phyloP scores from a whole-genome alignment of 2,797 vertebrate species.

The Xiphophorus birchmanni region DNA sequence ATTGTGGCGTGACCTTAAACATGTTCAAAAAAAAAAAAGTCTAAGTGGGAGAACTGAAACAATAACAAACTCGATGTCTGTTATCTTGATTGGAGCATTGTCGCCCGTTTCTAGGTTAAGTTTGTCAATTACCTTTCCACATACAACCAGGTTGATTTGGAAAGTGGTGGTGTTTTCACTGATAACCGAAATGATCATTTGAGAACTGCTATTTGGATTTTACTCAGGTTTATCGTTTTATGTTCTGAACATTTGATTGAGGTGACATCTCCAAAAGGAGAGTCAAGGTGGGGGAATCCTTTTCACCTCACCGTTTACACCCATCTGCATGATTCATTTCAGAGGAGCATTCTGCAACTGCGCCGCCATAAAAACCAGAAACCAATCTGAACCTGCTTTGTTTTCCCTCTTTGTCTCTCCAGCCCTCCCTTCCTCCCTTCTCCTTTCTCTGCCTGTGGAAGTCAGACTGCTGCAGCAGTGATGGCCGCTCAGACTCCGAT shows the following conservation, averaged over 20 bases:
- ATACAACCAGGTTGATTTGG: not conserved
- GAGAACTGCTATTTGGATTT: not conserved
- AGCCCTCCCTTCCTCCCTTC: not conserved
- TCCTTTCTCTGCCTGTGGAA: conserved; percentile 33
- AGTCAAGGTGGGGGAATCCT: not conserved
- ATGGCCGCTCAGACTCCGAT: conserved; percentile 25
- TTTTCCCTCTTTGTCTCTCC: conserved; percentile 47
- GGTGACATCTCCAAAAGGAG: not conserved
- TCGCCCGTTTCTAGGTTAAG: not conserved
- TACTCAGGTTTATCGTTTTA: not conserved
- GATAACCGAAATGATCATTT: not conserved
- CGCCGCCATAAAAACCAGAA: conserved; percentile 1
- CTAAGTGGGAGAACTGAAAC: not conserved
- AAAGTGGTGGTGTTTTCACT: not conserved
- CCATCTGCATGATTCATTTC: conserved; percentile 17
- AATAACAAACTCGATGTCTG: not conserved
- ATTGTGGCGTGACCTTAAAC: not conserved
- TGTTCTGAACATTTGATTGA: not conserved
- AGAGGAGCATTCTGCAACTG: conserved; percentile 6
- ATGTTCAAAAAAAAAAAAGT: not conserved
- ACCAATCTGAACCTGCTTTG: conserved; percentile 28
- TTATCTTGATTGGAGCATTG: not conserved
- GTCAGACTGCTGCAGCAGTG: conserved; percentile 50
- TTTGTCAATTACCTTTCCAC: not conserved
- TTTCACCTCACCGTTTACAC: not conserved